These are phyloP conservation scores for Pimephales promelas DNA, from an alignment of 2,113 vertebrate species.

Conservation along the genomic window DNA sequence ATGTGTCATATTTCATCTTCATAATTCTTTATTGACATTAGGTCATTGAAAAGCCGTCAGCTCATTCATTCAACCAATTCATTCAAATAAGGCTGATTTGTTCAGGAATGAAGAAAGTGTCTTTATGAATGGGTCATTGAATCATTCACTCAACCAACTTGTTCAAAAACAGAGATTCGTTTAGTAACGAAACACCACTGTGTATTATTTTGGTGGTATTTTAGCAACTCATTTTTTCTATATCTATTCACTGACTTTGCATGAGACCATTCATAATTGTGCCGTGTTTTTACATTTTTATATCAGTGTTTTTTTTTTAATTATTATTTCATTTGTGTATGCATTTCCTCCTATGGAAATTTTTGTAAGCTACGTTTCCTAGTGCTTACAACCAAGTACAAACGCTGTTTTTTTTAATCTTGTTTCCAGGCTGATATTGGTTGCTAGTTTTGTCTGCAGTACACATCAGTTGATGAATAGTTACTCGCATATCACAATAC, in stretches of 20 bases:
- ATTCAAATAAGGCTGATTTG: background rate
- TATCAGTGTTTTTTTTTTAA: no score
- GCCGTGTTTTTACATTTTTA: no score
- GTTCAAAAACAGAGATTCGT: background rate
- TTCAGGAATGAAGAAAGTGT: background rate
- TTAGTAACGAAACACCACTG: background rate
- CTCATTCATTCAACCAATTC: background rate
- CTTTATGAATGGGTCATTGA: background rate
- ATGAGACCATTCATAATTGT: no score
- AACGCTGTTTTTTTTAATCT: background rate
- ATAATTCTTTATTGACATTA: background rate
- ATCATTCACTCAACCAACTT: background rate
- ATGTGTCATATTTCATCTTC: background rate
- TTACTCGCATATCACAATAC: background rate
- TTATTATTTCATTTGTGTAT: no score
- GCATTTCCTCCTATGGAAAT: no score
- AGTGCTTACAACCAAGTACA: no score
- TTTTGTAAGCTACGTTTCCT: no score
- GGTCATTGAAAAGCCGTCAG: background rate
- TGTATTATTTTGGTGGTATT: no score
- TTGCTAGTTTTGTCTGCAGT: background rate
- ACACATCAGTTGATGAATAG: background rate
- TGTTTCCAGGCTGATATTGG: background rate
- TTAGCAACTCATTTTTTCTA: no score
- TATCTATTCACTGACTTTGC: no score